Evolutionary conservation across 1,140 invertebrate species (phyloP), one percentile per base, ranked within the genome.

Genomic region (Metaphire vulgaris): DNA sequence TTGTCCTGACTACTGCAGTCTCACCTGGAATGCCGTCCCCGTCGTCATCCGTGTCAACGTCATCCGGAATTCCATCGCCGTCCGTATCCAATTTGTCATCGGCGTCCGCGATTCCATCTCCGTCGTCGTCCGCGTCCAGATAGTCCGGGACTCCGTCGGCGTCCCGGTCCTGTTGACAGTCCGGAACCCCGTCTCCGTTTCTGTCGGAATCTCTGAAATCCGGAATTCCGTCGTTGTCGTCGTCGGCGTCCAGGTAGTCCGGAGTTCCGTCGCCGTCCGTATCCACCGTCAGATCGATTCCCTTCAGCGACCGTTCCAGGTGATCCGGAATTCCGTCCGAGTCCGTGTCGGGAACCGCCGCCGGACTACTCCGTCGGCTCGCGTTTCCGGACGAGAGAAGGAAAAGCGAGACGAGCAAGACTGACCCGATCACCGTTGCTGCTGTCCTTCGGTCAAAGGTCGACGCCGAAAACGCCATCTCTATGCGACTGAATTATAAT

Each of bases 251-350:
- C 12, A 29, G 28, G 2, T 67, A 64, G 29, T 74, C 74, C 15
- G 74, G 41, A 74, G 67, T 74, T 1, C 74, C 74, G 31, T 74
- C 74, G 28, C 65, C 65, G 65, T 74, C 74, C 6, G 33, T 56
- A 33, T 74, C 74, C 28, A 64, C 74, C 65, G 34, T 66, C 33
- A 26, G 65, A 64, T 74, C 65, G 30, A 74, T 32, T 16, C 74
- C 74, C 33, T 33, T 66, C 41, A 74, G 65, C 15, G 72, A 73
- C 6, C 64, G 74, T 30, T 74, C 74, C 26, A 64, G 64, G 21
- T 67, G 31, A 30, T 74, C 74, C 16, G 74, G 74, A 67, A 74
- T 74, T n/a, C 74, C 74, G 64, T 74, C 74, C 15, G n/a, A n/a
- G 30, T 74, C 74, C 26, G 74, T 74, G 32, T 74, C 74, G 15